These are phyloP conservation scores for Chelon labrosus DNA, from an alignment of 2,797 vertebrate genomes.

Conservation along the genomic window DNA sequence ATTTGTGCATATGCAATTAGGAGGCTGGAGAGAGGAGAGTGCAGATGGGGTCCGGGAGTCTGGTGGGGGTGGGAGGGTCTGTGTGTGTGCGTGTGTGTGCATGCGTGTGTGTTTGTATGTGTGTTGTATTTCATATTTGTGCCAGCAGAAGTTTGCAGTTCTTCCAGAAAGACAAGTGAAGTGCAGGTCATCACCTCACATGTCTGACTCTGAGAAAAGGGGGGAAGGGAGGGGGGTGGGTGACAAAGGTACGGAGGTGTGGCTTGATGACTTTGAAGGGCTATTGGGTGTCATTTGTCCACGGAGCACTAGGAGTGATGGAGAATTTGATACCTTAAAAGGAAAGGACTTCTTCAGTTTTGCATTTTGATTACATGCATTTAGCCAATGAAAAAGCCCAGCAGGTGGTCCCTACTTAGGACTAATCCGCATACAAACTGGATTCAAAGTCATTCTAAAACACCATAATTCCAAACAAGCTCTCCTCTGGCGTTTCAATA, in stretches of 20 bases:
- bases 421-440: conserved; percentile 72
- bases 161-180: conserved; percentile 71
- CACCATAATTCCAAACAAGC: conserved; percentile 67
- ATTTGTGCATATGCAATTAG: conserved; percentile 99
- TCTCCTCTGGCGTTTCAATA: conserved; percentile 56
- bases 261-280: conserved; percentile 70
- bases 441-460: conserved; percentile 69
- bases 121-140: conserved; percentile 58
- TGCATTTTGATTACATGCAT: conserved; percentile 37
- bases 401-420: conserved; percentile 72
- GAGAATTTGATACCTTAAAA: conserved; percentile 56
- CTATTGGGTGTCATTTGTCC: conserved; percentile 50
- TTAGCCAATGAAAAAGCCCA: conserved; percentile 39
- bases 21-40: conserved; percentile 94
- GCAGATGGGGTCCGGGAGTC: conserved; percentile 90
- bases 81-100: conserved; percentile 22
- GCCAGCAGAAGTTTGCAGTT: conserved; percentile 68
- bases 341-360: conserved; percentile 29
- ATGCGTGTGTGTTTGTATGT: conserved; percentile 20
- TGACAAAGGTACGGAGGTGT: conserved; percentile 54
- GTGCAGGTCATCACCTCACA: conserved; percentile 73
- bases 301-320: conserved; percentile 29
- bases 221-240: conserved; percentile 1
- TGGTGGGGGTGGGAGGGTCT: conserved; percentile 52
- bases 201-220: conserved; percentile 46